These are phyloP conservation scores for Tanytarsus gracilentus DNA, from an alignment of 2,888 invertebrate species.

Conservation along the genomic window DNA sequence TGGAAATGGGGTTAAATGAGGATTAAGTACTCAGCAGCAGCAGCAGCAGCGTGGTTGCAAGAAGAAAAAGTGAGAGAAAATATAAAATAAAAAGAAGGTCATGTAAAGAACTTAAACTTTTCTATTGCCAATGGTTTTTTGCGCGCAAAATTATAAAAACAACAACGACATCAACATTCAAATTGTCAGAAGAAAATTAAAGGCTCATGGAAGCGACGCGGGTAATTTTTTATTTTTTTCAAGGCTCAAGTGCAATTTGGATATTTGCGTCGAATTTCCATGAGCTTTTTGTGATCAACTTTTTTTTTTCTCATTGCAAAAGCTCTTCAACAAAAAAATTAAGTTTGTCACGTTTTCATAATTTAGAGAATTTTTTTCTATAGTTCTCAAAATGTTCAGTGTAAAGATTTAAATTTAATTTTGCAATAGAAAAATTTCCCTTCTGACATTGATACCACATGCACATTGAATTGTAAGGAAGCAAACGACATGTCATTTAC, in stretches of 20 bases:
- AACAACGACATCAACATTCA: neutral
- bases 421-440: neutral
- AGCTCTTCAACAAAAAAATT: too few species aligned
- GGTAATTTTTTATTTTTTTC: too few species aligned
- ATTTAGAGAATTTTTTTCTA: too few species aligned
- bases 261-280: too few species aligned
- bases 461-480: neutral
- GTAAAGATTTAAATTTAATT: neutral
- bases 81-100: neutral
- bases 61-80: neutral
- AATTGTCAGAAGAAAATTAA: neutral
- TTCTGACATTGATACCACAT: constrained; percentile 5
- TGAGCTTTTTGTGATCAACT: too few species aligned
- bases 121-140: constrained; percentile 9
- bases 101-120: neutral
- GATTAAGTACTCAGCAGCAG: neutral
- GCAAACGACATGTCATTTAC: constrained; percentile 45
- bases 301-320: too few species aligned
- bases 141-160: constrained; percentile 2
- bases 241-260: too few species aligned
- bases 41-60: neutral
- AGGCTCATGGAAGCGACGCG: too few species aligned
- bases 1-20: too few species aligned
- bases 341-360: too few species aligned
- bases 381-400: too few species aligned